A percentile compares a stretch with the other conserved stretches of the same genome.
Evolutionary conservation across 2,888 invertebrate genomes (phyloP).

Genomic region (Pelosia muscerda): DNA sequence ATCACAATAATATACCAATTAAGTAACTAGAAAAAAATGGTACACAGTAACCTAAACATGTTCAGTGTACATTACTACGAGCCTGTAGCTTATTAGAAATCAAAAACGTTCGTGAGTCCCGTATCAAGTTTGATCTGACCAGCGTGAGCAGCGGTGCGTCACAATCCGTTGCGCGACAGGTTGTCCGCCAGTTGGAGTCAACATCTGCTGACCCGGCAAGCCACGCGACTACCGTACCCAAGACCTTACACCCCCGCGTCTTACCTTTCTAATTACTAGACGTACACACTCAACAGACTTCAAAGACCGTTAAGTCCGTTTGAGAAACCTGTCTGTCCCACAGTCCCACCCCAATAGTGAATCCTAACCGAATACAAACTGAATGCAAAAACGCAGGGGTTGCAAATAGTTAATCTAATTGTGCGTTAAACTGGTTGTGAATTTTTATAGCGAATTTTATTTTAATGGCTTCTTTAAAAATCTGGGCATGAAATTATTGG

Average conservation of each 20-base stretch:
- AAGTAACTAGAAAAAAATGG: constrained; percentile 9
- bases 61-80: constrained; percentile 30
- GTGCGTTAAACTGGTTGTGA: constrained; percentile 75
- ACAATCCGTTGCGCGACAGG: constrained; percentile 85
- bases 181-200: constrained; percentile 80
- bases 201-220: constrained; percentile 78
- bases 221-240: constrained; percentile 63
- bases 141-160: constrained; percentile 77
- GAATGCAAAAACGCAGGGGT: constrained; percentile 80
- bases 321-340: constrained; percentile 76
- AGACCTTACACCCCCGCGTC: constrained; percentile 80
- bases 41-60: constrained; percentile 27
- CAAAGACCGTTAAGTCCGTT: constrained; percentile 83
- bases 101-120: constrained; percentile 70
- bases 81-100: constrained; percentile 69
- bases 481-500: constrained; percentile 6
- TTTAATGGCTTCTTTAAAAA: constrained; percentile 55
- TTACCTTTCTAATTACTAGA: constrained; percentile 79
- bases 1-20: constrained; percentile 28
- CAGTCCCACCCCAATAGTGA: constrained; percentile 63
- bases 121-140: constrained; percentile 76
- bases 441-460: constrained; percentile 47
- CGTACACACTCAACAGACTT: constrained; percentile 75
- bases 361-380: constrained; percentile 62
- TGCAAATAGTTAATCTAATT: constrained; percentile 80